These are phyloP conservation scores for Dipodomys ordii DNA, from an alignment of 2,113 vertebrate species.

Conservation along the genomic window DNA sequence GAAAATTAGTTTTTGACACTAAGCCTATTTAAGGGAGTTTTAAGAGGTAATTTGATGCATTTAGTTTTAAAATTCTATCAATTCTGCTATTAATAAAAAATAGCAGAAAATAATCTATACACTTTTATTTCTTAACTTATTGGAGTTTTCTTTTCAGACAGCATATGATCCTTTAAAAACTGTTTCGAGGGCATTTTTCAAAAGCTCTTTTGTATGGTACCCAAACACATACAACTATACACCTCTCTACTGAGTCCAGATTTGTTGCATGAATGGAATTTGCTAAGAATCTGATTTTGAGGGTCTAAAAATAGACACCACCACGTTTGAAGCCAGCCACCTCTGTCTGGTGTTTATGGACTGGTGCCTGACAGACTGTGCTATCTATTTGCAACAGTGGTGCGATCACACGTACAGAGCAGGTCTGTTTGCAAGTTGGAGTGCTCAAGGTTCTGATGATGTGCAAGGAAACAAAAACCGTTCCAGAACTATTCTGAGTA, in stretches of 20 bases:
- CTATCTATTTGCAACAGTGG: neutral
- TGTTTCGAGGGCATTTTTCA: neutral
- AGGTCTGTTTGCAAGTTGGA: neutral
- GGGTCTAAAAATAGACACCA: neutral
- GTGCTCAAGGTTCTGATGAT: neutral
- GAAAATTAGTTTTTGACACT: neutral
- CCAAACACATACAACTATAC: neutral
- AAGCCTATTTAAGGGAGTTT: conserved; percentile 20
- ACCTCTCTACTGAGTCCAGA: neutral
- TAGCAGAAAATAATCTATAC: neutral
- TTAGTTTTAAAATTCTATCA: neutral
- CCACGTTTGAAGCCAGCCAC: neutral
- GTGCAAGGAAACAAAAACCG: neutral
- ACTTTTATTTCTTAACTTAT: conserved; percentile 1
- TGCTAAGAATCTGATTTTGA: conserved; percentile 11
- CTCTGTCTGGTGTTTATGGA: neutral
- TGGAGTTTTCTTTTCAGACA: neutral
- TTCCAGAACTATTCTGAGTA: neutral
- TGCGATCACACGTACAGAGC: neutral
- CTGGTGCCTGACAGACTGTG: neutral
- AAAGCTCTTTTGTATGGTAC: neutral
- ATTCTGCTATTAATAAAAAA: neutral
- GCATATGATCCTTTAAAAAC: neutral
- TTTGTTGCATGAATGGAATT: conserved; percentile 8
- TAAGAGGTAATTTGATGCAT: neutral